Percentiles rank a stretch among this genome's conserved stretches.
Conservation (phyloP, 2,113 vertebrate genomes). For the Phaethon lepturus region DNA sequence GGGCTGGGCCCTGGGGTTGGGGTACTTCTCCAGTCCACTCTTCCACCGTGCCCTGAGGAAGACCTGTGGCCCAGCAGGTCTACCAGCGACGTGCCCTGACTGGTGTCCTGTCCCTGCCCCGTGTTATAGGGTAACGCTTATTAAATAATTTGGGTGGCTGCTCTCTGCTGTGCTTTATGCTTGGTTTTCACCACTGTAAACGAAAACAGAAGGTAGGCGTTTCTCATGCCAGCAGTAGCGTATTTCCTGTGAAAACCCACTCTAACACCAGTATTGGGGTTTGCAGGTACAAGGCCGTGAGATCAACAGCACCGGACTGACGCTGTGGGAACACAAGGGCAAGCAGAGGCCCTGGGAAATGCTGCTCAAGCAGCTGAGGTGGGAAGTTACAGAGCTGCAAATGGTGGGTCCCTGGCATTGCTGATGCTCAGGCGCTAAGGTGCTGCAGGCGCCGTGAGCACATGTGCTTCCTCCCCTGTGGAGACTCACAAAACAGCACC, state of each 20-base stretch:
- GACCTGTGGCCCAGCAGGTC: not conserved
- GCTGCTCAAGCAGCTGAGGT: no score
- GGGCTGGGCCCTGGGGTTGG: no score
- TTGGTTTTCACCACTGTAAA: fast-evolving
- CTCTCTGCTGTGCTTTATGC: no score
- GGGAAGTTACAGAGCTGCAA: not conserved
- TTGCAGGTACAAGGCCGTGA: not conserved
- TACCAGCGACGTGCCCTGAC: fast-evolving
- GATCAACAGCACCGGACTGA: fast-evolving
- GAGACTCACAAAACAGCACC: fast-evolving
- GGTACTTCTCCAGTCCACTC: fast-evolving
- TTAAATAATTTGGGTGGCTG: fast-evolving
- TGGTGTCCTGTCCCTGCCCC: fast-evolving
- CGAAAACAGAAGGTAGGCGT: not conserved
- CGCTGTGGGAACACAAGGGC: fast-evolving
- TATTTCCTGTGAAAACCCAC: not conserved
- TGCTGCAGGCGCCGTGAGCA: fast-evolving
- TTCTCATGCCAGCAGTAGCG: fast-evolving
- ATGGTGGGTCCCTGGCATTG: no score
- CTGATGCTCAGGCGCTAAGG: fast-evolving
- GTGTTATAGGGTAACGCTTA: fast-evolving
- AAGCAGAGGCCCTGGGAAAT: no score
- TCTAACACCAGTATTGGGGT: fast-evolving
- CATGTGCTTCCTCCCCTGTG: fast-evolving
- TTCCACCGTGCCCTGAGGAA: not conserved